phyloP scores from a whole-genome alignment of 2,888 invertebrate species.

The Psylliodes chrysocephalus region DNA sequence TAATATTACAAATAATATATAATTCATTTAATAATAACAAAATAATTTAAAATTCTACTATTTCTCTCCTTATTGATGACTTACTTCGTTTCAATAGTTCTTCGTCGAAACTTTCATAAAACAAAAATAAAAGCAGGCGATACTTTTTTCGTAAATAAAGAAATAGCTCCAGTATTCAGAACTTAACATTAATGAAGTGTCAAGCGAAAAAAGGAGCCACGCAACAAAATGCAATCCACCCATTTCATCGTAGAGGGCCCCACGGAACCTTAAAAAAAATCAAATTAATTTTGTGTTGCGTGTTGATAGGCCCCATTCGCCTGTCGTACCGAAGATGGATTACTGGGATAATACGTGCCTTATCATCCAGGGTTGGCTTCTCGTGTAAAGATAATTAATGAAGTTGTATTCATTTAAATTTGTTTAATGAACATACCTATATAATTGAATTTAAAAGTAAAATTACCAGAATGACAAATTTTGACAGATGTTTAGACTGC shows the following conservation, averaged over 20 bases:
- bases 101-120: no score
- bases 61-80: no score
- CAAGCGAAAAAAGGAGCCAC: constrained; percentile 28
- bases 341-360: constrained; percentile 48
- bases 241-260: constrained; percentile 24
- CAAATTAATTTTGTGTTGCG: constrained; percentile 46
- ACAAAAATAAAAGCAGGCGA: not conserved
- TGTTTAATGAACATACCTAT: no score
- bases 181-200: constrained; percentile 27
- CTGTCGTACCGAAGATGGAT: constrained; percentile 52
- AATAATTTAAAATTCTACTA: no score
- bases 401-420: no score
- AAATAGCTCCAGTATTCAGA: not conserved
- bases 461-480: no score
- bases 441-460: no score
- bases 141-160: not conserved
- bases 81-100: no score
- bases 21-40: no score
- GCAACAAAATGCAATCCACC: constrained; percentile 29
- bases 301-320: constrained; percentile 49
- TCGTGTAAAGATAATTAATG: no score
- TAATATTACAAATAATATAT: no score
- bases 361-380: constrained; percentile 36
- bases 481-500: no score
- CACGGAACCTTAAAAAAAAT: constrained; percentile 32